Base-by-base conservation (phyloP, 2,888 invertebrate genomes). In the Tetrapedia diversipes region DNA sequence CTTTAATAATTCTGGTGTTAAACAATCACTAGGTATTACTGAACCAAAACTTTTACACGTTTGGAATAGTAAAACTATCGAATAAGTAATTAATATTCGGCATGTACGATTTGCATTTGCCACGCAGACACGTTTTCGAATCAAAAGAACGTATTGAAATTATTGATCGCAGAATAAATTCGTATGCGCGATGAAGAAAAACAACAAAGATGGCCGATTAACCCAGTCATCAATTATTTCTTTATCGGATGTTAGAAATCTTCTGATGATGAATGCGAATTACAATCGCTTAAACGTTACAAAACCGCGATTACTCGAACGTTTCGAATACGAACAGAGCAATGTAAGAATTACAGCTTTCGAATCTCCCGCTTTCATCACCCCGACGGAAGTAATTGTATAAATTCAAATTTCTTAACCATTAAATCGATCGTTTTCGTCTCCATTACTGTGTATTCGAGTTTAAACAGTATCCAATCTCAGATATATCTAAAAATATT, bases 291-390 rank as follows among this genome's bases (percentile, higher is more conserved):
- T 43, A 49, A 45, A 29, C 27, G 61, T 57, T 68, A 59, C 41
- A 54, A 57, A 61, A 73, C 43, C 22, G 43, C 51, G 41, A 57
- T 63, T 54, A 54, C 29, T 54, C 54, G 54, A 70, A 45, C 39
- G 29, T 45, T 39, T 43, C 49, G 39, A 1, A 61, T 73, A n/a
- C 34, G 41, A 32, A 37, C 47, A 37, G 51, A 19, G n/a, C 47
- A 19, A 43, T 53, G 37, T 32, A 45, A 61, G 60, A 60, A 34
- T 57, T 24, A 34, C 56, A 32, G 57, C 73, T 63, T 71, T 74
- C 63, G 45, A 74, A 74, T 74, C 71, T 57, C 39, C 43, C 56
- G 63, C 73, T 74, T 71, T 74, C 73, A 71, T 74, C 72, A 43
- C 10, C 14, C 14, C 45, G 49, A 51, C 56, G 63, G 56, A 51